Evolutionary conservation across 1,140 invertebrate genomes (phyloP), one percentile per base, ranked within the genome.

Genomic region (Cotesia glomerata): DNA sequence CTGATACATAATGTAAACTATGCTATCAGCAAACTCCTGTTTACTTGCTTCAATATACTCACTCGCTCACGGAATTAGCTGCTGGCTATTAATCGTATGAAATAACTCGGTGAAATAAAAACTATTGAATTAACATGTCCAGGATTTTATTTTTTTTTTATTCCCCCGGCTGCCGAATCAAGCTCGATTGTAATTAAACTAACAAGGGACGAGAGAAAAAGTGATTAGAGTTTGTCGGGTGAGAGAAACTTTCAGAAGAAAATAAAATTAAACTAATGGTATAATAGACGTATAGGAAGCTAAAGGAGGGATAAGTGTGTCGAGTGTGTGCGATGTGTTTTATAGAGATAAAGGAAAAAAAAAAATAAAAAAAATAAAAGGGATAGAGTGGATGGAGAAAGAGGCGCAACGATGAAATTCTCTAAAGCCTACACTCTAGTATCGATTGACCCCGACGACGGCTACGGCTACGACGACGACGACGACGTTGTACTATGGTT

Each of bases 391-490:
- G 36, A 16, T 39, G 56, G 61, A 49, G 49, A 36, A 56, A 45
- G 70, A 66, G 70, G 63, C 51, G 52, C 62, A 26, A 54, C 51
- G 51, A 59, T 26, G 52, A 56, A 72, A 61, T 72, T 67, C 71
- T 67, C 64, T 54, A 72, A 67, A 72, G 71, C 71, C 71, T 45
- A 45, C 39, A 45, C 39, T 45, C 39, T 67, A 65, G 71, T 72
- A 72, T 72, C 71, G 71, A 72, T 72, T 72, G 71, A 72, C 71
- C 71, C 71, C 71, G 54, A 66, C 62, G 35, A 72, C 71, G 39
- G 39, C 4, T 45, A 45, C 39, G 39, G 11, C 39, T 7, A 45
- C 36, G 36, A 39, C 39, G 39, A 45, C 36, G 36, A 39, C 39
- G 39, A 45, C 39, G 39, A 45, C 11, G 39, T 45, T 45, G 39